Evolutionary conservation across 2,797 vertebrate species (phyloP).

Genomic region (Falco concolor): DNA sequence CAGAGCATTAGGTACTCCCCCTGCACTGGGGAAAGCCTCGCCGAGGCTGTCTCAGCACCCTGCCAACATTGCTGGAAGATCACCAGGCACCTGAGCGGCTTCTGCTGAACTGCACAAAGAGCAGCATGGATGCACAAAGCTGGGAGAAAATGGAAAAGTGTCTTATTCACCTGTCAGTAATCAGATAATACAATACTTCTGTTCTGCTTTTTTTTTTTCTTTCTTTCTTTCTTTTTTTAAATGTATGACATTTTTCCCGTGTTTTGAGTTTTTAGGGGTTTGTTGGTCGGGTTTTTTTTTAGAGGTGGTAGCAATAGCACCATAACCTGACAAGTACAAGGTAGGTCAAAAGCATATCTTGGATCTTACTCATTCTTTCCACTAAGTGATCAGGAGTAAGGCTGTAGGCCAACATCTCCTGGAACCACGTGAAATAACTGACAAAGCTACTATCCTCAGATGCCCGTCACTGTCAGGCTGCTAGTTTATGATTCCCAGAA

Average conservation of each 20-base stretch:
- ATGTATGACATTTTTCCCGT: neutral
- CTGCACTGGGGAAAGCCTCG: neutral
- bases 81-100: neutral
- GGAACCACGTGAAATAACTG: neutral
- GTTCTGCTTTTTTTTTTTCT: neutral
- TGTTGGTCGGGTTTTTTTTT: neutral
- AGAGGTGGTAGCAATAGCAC: neutral
- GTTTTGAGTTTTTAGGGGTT: neutral
- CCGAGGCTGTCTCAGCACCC: neutral
- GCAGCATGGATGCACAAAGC: rapidly evolving
- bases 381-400: neutral
- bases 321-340: neutral
- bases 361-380: neutral
- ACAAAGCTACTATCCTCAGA: neutral
- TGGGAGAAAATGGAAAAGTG: neutral
- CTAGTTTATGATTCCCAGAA: neutral
- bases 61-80: neutral
- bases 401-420: neutral
- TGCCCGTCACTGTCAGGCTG: neutral
- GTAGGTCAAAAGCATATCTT: neutral
- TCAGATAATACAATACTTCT: neutral
- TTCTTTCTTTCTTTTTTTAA: too few species aligned
- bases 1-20: neutral
- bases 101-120: neutral
- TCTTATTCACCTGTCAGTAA: neutral